Base-by-base conservation (phyloP, 2,113 vertebrate genomes). In the Polypterus bichir region DNA sequence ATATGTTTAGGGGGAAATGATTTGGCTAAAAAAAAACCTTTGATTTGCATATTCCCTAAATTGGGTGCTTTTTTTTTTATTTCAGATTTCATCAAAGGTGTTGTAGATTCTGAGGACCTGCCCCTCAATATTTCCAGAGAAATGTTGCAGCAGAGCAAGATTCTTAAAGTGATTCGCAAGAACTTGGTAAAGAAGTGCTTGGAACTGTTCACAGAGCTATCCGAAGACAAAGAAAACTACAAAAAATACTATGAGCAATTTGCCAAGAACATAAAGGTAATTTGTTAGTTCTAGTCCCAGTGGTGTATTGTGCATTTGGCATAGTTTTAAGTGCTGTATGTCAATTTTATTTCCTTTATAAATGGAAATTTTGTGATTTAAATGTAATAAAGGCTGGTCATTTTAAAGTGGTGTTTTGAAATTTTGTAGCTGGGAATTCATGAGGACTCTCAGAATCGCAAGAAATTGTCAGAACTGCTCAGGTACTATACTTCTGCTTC, bases 371-470 rank as follows among this genome's bases (percentile, higher is more conserved):
- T 27, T 27, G 27, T 27, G 27, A 27, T 27, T 27, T 1, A 27
- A 2, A 27, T 27, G 27, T 27, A 27, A 27, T 27, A 27, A 27
- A 27, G 27, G 27, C 27, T 27, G 27, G 27, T 27, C 27, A 27
- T 27, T 27, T 27, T 27, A 27, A 27, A 27, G 27, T 27, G 27
- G 27, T 27, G 47, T 49, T 9, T 55, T 6, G 6, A 52, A 46
- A 6, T 9, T 11, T 46, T 60, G 11, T 46, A 71, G 70, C 67
- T 71, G 65, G 70, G 70, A 66, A 71, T 71, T 44, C 70, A 71
- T 59, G 70, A 71, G 53, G 70, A 71, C 62, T 71, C 70, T 47
- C 70, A 71, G 47, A 71, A 71, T 49, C 70, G 70, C 62, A 71
- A 71, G 55, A 68, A 66, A 60, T 47, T 71, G 47, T 71, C 70